Evolutionary conservation across 2,888 invertebrate genomes (phyloP).

Genomic region (Macaria liturata): DNA sequence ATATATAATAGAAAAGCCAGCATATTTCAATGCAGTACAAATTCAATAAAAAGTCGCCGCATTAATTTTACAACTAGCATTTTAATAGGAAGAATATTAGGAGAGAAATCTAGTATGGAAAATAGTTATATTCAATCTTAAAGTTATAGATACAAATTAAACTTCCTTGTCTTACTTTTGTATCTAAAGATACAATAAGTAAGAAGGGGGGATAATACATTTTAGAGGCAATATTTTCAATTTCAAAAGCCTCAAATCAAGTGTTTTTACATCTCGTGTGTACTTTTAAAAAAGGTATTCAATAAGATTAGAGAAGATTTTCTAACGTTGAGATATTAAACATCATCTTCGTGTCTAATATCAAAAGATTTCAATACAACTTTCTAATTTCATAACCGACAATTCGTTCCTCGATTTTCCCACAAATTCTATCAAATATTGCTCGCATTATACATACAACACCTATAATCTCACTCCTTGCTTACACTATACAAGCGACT

Average conservation of each 20-base stretch:
- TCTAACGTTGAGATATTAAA: not conserved
- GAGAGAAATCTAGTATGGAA: not conserved
- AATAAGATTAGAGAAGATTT: not conserved
- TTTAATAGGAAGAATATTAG: not conserved
- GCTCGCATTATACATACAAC: slow-evolving; percentile 16
- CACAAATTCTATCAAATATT: slow-evolving; percentile 1
- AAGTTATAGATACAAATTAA: too few relatives aligned
- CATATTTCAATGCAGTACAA: not conserved
- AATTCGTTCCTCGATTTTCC: not conserved
- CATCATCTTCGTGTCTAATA: not conserved
- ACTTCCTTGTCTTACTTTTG: too few relatives aligned
- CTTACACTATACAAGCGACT: slow-evolving; percentile 38
- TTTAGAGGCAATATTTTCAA: too few relatives aligned
- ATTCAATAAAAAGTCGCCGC: not conserved
- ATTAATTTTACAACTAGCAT: slow-evolving; percentile 33
- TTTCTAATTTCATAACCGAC: slow-evolving; percentile 2
- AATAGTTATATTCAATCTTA: too few relatives aligned
- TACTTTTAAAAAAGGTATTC: too few relatives aligned
- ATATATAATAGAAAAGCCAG: too few relatives aligned
- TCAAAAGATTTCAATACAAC: slow-evolving; percentile 1
- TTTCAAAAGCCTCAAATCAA: too few relatives aligned
- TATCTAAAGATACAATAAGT: too few relatives aligned
- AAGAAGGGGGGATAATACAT: too few relatives aligned
- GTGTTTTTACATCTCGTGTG: too few relatives aligned
- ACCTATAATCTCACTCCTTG: slow-evolving; percentile 29